Evolutionary conservation across 2,113 vertebrate genomes (phyloP).

Genomic region (Aldabrachelys gigantea): DNA sequence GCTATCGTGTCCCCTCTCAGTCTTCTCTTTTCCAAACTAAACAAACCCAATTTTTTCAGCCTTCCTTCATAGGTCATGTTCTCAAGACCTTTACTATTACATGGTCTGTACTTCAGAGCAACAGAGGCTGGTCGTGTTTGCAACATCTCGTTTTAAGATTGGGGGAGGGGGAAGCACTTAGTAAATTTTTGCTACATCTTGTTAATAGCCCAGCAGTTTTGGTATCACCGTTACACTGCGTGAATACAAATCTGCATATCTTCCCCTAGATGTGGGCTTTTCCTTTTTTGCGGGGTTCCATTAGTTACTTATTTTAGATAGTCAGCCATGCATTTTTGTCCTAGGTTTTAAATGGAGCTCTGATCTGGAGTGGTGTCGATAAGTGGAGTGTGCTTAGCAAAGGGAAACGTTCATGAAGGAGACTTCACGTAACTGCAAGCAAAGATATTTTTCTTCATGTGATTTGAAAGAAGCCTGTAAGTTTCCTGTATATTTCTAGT

Average conservation of each 20-base stretch:
- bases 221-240: not conserved
- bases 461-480: not conserved
- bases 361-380: not conserved
- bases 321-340: not conserved
- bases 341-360: not conserved
- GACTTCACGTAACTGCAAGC: not conserved
- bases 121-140: rapidly evolving
- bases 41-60: no score
- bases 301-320: not conserved
- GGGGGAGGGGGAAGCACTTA: not conserved
- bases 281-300: not conserved
- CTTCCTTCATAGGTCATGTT: no score
- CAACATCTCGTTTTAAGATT: not conserved
- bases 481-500: not conserved
- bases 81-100: not conserved
- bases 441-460: not conserved
- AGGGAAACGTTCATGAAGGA: not conserved
- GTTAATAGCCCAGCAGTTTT: not conserved
- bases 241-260: not conserved
- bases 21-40: no score
- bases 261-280: not conserved
- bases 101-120: not conserved
- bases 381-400: not conserved
- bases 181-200: not conserved
- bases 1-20: no score